These are phyloP conservation scores for Acrobasis consociella DNA, from an alignment of 2,888 invertebrate species.

Conservation along the genomic window DNA sequence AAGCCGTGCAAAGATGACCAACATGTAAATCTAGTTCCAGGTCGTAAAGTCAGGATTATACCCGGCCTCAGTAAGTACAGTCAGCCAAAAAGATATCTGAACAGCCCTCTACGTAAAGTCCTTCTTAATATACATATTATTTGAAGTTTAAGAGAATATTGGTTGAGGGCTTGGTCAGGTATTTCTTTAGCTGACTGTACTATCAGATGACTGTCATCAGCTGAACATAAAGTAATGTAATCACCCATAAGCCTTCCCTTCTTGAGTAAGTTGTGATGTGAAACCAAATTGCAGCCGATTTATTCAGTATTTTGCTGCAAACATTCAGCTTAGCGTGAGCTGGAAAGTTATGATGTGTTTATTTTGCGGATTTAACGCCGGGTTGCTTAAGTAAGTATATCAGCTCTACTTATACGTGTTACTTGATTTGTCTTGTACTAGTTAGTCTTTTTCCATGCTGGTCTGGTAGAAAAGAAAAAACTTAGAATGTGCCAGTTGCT, in stretches of 20 bases:
- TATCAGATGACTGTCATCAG: background rate
- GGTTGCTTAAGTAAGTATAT: background rate
- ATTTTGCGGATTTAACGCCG: background rate
- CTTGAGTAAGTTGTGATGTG: constrained; percentile 13
- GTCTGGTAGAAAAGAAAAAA: too few relatives aligned
- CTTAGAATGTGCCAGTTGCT: too few relatives aligned
- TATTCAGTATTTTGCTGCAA: constrained; percentile 4
- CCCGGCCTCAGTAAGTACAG: background rate
- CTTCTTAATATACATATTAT: too few relatives aligned
- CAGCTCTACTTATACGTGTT: too few relatives aligned
- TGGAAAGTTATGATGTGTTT: constrained; percentile 4
- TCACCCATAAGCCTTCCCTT: background rate
- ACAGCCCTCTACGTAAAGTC: too few relatives aligned
- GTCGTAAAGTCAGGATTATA: constrained; percentile 5
- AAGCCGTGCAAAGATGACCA: background rate
- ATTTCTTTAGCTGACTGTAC: too few relatives aligned
- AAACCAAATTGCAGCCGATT: constrained; percentile 8
- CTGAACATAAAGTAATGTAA: background rate
- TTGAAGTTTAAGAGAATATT: too few relatives aligned
- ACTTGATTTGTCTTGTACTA: too few relatives aligned
- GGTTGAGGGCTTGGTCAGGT: too few relatives aligned
- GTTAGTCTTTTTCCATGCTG: too few relatives aligned
- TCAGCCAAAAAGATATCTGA: too few relatives aligned
- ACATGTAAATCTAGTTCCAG: background rate
- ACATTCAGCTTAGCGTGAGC: background rate